Evolutionary conservation across 2,113 vertebrate genomes (phyloP), one percentile per base, ranked within the genome.

Genomic region (Dromas ardeola): DNA sequence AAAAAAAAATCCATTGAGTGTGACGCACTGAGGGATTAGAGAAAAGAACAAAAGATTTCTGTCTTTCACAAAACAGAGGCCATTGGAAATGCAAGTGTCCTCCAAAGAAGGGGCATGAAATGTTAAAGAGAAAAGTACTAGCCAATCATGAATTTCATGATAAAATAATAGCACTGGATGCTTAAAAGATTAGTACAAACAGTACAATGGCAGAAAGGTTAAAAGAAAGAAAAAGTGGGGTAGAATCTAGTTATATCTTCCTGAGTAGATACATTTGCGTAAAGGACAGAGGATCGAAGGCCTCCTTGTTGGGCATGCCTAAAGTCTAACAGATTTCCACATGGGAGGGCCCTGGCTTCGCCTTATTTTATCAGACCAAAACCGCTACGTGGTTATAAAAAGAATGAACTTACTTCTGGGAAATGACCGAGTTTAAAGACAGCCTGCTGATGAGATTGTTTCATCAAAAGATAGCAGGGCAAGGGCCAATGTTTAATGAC

Each of bases 401-500:
- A 7, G 21, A 90, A 90, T 81, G 47, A 86, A 88, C 42, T 86
- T 70, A 40, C 45, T 92, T 91, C 81, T 95, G 89, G 63, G 85
- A 95, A 91, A 93, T 80, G 53, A 73, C 29, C 0, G 8, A n/a
- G 86, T 94, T 93, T 93, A 85, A 94, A 88, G 89, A 59, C 42
- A 85, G 50, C 66, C 66, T 87, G 66, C 73, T 87, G 83, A 70
- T 55, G 32, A 82, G 45, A 85, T 62, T 58, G 34, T 92, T 93
- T 93, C 77, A 50, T 82, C 73, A 85, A 61, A 93, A 88, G 43
- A 50, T 79, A 71, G 9, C 50, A 70, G 70, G 78, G 66, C 58
- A 84, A 91, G 58, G 78, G 70, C 77, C 73, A 88, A 11, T 88
- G 87, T 70, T 80, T 90, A 94, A 96, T 83, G 67, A 91, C 65